phyloP scores from a whole-genome alignment of 2,113 vertebrate species.

The Guaruba guarouba region DNA sequence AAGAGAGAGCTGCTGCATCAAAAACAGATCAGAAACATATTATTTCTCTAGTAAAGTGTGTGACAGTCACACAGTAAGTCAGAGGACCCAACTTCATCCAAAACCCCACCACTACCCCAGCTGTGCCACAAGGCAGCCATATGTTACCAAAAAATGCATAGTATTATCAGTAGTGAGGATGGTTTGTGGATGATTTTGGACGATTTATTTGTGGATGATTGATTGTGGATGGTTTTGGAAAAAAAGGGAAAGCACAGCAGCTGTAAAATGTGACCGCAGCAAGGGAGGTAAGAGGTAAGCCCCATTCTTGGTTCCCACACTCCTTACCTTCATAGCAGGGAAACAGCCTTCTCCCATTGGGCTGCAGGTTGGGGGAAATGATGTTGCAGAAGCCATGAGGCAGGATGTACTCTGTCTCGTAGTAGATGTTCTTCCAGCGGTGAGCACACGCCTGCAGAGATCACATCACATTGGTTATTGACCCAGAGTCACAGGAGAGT shows the following conservation, averaged over 20 bases:
- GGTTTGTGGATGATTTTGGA: not conserved
- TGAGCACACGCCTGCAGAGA: constrained; percentile 90
- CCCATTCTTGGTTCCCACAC: fast-evolving
- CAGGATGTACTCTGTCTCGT: constrained; percentile 89
- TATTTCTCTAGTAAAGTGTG: not conserved
- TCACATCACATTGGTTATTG: not conserved
- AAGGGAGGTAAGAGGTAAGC: not conserved
- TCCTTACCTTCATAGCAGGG: constrained; percentile 95
- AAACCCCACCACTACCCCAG: not conserved
- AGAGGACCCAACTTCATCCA: not conserved
- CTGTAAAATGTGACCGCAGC: not conserved
- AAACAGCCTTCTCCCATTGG: constrained; percentile 80
- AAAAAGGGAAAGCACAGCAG: not conserved
- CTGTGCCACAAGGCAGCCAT: not conserved
- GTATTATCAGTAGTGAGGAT: not conserved
- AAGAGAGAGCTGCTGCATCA: not conserved
- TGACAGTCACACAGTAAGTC: not conserved
- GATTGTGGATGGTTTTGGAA: not conserved
- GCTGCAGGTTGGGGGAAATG: constrained; percentile 88
- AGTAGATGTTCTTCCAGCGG: constrained; percentile 98
- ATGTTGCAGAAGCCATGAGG: constrained; percentile 95
- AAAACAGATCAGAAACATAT: not conserved
- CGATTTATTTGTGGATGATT: not conserved
- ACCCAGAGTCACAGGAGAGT: not conserved
- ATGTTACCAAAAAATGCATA: not conserved